Percentiles rank a stretch among this genome's conserved stretches.
Conservation (phyloP, 2,797 vertebrate species). For the Myiotriccus ornatus region DNA sequence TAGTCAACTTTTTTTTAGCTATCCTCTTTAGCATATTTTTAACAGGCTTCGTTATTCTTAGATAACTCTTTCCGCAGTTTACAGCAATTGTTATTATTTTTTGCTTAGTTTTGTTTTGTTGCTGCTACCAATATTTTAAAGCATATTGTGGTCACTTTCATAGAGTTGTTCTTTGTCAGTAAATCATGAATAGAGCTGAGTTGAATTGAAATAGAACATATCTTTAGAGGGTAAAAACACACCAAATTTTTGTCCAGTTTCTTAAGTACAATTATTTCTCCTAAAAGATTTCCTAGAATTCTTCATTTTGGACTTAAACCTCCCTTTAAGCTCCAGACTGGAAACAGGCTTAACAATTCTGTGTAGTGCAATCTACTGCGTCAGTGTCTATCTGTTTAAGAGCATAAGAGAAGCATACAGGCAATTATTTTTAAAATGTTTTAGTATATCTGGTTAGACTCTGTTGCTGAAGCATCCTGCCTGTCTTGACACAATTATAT, state of each 20-base stretch:
- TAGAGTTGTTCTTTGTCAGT: background rate
- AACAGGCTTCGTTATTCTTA: background rate
- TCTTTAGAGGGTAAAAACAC: background rate
- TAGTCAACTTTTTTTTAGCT: background rate
- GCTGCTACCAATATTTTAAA: background rate
- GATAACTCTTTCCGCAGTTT: background rate
- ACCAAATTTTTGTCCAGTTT: background rate
- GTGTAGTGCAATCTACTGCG: background rate
- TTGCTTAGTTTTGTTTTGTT: background rate
- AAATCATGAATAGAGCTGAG: background rate
- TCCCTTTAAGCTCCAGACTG: background rate
- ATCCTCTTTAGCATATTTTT: background rate
- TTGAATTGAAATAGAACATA: background rate
- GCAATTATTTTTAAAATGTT: constrained; percentile 21
- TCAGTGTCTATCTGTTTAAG: background rate
- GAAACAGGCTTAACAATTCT: background rate
- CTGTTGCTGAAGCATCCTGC: background rate
- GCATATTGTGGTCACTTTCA: background rate
- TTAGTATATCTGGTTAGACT: constrained; percentile 10
- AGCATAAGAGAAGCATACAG: background rate
- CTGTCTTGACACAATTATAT: constrained; percentile 1
- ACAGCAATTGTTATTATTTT: background rate
- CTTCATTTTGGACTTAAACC: background rate
- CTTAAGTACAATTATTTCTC: background rate
- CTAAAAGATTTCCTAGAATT: background rate